Evolutionary conservation across 2,113 vertebrate genomes (phyloP).

Genomic region (Nesogale talazaci): DNA sequence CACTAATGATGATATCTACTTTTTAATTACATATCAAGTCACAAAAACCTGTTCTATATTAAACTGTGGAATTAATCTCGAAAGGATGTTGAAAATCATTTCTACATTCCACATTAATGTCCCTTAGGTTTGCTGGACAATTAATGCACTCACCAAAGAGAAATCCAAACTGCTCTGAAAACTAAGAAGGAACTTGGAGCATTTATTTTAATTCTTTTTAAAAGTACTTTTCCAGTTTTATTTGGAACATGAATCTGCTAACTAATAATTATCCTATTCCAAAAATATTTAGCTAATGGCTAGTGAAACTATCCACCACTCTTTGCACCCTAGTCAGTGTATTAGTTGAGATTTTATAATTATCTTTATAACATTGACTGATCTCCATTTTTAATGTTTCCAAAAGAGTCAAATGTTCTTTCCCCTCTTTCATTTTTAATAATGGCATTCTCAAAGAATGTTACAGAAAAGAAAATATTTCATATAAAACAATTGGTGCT

Average conservation of each 20-base stretch:
- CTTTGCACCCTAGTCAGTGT: no score
- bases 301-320: no score
- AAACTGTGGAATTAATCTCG: slow-evolving; percentile 36
- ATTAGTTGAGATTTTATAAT: no score
- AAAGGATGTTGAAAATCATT: slow-evolving; percentile 54
- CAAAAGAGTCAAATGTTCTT: no score
- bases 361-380: no score
- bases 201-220: background rate
- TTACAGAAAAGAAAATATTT: no score
- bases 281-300: no score
- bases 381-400: no score
- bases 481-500: no score
- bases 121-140: background rate
- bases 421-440: no score
- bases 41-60: background rate
- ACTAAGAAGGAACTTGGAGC: slow-evolving; percentile 11
- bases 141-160: background rate
- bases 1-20: background rate
- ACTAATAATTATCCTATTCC: no score
- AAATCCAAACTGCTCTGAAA: slow-evolving; percentile 55
- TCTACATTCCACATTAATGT: background rate
- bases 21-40: background rate
- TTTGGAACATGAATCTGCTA: slow-evolving; percentile 50
- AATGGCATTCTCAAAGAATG: no score
- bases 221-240: slow-evolving; percentile 59